Evolutionary conservation across 2,888 invertebrate genomes (phyloP).

Genomic region (Crepidodera aurea): DNA sequence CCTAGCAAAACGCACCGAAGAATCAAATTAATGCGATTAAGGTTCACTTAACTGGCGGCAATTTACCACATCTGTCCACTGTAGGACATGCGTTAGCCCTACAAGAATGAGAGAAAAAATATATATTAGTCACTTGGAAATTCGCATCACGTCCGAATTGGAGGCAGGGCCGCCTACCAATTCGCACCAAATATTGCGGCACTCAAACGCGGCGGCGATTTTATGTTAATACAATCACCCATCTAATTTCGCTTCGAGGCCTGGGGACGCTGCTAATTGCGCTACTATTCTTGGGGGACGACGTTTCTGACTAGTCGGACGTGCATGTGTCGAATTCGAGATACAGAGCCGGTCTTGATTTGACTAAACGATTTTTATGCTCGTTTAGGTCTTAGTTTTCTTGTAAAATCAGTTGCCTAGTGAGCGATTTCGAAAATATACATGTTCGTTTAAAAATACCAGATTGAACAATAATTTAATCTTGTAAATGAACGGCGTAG

Average conservation of each 20-base stretch:
- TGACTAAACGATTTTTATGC: no score
- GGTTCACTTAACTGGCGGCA: slow-evolving; percentile 8
- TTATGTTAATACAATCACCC: slow-evolving; percentile 51
- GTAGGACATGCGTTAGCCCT: background rate
- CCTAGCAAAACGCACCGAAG: background rate
- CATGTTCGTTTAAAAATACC: no score
- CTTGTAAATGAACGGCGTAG: no score
- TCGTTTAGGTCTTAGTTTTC: no score
- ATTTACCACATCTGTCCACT: slow-evolving; percentile 11
- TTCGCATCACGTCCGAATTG: slow-evolving; percentile 30
- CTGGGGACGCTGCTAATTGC: slow-evolving; percentile 45
- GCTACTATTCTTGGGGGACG: slow-evolving; percentile 33
- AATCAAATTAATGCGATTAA: slow-evolving; percentile 5
- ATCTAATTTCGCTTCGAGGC: slow-evolving; percentile 37
- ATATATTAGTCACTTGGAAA: background rate
- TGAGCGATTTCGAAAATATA: no score
- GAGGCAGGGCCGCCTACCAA: slow-evolving; percentile 34
- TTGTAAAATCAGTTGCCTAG: no score
- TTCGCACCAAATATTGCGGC: slow-evolving; percentile 44
- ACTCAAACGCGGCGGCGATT: slow-evolving; percentile 40
- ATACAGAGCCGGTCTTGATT: no score
- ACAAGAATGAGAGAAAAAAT: background rate
- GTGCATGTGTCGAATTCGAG: background rate
- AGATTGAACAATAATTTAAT: no score
- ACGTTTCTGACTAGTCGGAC: background rate